Base-by-base conservation (phyloP, 2,888 invertebrate genomes). In the Eledona agricola region DNA sequence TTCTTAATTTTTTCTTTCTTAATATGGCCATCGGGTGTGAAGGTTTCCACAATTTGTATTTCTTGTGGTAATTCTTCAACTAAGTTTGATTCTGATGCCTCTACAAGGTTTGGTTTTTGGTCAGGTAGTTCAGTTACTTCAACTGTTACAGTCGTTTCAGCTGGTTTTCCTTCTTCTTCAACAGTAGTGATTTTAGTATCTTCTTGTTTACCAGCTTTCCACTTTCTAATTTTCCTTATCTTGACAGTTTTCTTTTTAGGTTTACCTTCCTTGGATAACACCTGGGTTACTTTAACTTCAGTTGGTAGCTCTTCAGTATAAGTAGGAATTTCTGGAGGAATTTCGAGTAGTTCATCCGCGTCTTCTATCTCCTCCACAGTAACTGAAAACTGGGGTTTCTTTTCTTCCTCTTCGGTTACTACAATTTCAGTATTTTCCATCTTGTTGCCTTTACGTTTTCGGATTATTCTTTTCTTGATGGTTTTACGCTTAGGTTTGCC, bases 1-100 rank as follows among this genome's bases (percentile, higher is more conserved):
- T 64, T 69, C 46, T 59, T 67, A 20, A 56, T 34, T n/a, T 77
- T 76, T 68, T 60, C 60, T 40, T 70, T 70, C 0, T 74, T 65
- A 53, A 73, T 71, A 2, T 78, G 73, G 50, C 76, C 67, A 63
- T 77, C 74, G 16, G 78, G 76, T 11, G 70, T 59, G 29, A 72
- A 66, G 35, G 73, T 67, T 7, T 65, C 60, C 7, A 70, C 59
- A 20, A 58, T 51, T 9, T 32, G 51, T 56, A 58, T 65, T 46
- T 74, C 72, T 59, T 69, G 72, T 3, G 71, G 67, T 4, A 72
- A 42, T 56, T 72, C 71, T 28, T 70, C 64, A 19, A 66, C 57
- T 31, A 37, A 23, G 35, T 53, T 22, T 52, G 55, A 23, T 77
- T 76, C 55, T 7, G 35, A 45, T 20, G 64, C 53, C 35, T 52